Base-by-base conservation (phyloP, 1,140 invertebrate species). In the Bathynomus jamesi region DNA sequence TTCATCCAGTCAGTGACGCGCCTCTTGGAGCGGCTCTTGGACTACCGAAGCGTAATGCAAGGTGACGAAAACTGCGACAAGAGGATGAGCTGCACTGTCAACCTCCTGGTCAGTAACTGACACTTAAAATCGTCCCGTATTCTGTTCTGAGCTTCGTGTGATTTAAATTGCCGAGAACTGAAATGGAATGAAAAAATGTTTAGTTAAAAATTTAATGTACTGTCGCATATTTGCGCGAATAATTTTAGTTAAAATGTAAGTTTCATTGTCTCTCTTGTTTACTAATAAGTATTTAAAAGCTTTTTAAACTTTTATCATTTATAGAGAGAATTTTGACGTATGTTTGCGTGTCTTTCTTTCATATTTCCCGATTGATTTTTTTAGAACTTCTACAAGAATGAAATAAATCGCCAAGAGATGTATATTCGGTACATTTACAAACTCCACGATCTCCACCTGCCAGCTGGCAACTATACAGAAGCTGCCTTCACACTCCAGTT, bases 391-490 rank as follows among this genome's bases (percentile, higher is more conserved):
- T 99, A 98, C 84, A 95, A 96, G 81, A 93, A 94, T 80, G 94
- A 84, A 76, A 96, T 97, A 71, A 93, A 95, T 79, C 87, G 95
- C 29, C 92, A 95, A 78, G 94, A 97, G 82, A 95, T 99, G 91
- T 98, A 98, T 82, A 84, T 98, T 28, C 87, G 94, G 61, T 99
- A 99, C 81, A 93, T 99, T 65, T 96, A 98, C 83, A 98, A 98
- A 81, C 83, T 99, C 17, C 94, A 96, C 81, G 93, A 96, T 80
- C 85, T 99, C 11, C 96, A 99, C 81, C 83, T 96, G 8, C 90
- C 90, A 28, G 93, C 93, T 25, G 95, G 96, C 71, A 99, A 98
- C 82, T 96, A 89, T 79, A 93, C 95, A 0, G 96, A 99, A 84
- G 96, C 96, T 27, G 96, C 93, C 2, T 95, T 94, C 78, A 98